Percentiles rank a stretch among this genome's conserved stretches.
Evolutionary conservation across 2,113 vertebrate species (phyloP).

Genomic region (Astur gentilis): DNA sequence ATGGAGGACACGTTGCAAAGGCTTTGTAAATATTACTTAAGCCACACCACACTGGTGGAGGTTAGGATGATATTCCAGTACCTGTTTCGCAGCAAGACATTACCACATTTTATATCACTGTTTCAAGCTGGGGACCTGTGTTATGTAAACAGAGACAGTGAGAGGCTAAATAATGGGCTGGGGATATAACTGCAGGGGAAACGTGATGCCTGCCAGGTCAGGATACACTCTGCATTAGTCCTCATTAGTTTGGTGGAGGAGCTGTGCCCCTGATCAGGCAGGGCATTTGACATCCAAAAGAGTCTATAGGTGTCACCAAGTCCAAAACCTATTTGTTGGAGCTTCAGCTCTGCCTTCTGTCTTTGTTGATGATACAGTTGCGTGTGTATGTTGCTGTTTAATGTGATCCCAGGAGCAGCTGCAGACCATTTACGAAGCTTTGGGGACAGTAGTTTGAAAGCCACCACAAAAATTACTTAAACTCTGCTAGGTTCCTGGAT

Average conservation of each 20-base stretch:
- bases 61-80: background rate
- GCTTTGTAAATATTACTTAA: background rate
- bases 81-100: background rate
- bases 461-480: background rate
- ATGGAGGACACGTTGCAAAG: background rate
- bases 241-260: background rate
- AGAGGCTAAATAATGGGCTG: background rate
- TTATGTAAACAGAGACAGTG: background rate
- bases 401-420: background rate
- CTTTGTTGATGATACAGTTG: background rate
- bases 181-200: background rate
- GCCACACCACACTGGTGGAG: background rate
- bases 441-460: background rate
- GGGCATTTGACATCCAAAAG: background rate
- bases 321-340: background rate
- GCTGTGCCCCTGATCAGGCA: background rate
- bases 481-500: background rate
- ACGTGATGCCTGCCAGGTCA: background rate
- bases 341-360: background rate
- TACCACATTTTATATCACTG: background rate
- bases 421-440: background rate
- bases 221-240: background rate
- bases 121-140: background rate
- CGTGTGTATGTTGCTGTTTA: background rate
- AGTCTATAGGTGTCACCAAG: background rate